Percentiles rank a stretch among this genome's conserved stretches.
Conservation (phyloP, 2,113 vertebrate genomes). For the Hyla sarda region DNA sequence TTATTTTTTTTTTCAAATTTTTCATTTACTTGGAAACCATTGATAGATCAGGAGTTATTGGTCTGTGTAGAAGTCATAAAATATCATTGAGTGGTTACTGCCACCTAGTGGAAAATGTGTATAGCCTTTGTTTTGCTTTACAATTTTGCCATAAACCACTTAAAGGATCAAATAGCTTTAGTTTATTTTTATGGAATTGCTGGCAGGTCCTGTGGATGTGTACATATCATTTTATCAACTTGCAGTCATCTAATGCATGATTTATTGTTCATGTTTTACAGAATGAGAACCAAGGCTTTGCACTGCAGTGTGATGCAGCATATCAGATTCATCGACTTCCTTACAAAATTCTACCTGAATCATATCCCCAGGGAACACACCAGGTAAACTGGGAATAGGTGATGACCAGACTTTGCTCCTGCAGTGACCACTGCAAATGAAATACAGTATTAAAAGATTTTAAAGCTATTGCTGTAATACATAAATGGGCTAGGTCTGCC, state of each 20-base stretch:
- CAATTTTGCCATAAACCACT: too few relatives aligned
- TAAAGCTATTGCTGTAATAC: too few relatives aligned
- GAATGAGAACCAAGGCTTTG: conserved; percentile 77
- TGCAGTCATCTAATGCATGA: background rate
- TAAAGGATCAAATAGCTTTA: too few relatives aligned
- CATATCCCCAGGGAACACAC: conserved; percentile 74
- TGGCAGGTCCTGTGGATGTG: too few relatives aligned
- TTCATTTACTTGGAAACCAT: background rate
- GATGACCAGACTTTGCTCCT: too few relatives aligned
- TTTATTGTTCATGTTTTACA: conserved; percentile 61
- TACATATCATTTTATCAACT: too few relatives aligned
- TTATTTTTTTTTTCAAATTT: background rate
- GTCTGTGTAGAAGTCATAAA: background rate
- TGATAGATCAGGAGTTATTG: background rate
- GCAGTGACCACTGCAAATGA: too few relatives aligned
- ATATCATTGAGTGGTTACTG: background rate
- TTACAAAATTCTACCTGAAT: conserved; percentile 79
- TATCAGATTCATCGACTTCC: conserved; percentile 84
- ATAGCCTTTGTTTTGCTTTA: background rate
- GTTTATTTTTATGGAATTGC: too few relatives aligned
- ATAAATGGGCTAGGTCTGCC: too few relatives aligned
- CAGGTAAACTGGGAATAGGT: conserved; percentile 72
- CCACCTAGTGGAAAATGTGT: conserved; percentile 3
- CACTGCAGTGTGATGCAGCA: conserved; percentile 81
- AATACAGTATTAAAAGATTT: too few relatives aligned